A percentile compares a stretch with the other conserved stretches of the same genome.
These are phyloP conservation scores for Papilio machaon DNA, from an alignment of 1,140 invertebrate species.

Conservation along the genomic window DNA sequence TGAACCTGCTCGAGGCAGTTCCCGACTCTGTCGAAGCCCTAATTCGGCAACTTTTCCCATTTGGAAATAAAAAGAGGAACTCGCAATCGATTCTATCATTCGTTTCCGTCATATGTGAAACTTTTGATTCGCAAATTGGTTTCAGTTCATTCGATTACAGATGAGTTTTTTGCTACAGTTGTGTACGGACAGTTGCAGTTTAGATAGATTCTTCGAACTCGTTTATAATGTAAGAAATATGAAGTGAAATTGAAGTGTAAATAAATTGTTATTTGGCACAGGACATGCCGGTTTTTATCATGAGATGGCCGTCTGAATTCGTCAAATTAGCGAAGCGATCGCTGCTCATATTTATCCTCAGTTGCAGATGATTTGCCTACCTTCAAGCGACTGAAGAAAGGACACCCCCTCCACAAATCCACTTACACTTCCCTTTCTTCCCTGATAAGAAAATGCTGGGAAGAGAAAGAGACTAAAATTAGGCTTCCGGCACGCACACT, in stretches of 20 bases:
- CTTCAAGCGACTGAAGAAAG: too few relatives aligned
- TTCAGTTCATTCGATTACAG: constrained; percentile 13
- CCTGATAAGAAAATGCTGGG: too few relatives aligned
- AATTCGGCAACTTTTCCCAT: constrained; percentile 55
- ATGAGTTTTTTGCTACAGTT: background rate
- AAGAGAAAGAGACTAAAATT: too few relatives aligned
- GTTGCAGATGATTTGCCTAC: too few relatives aligned
- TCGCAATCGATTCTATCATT: constrained; percentile 44
- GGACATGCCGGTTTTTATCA: too few relatives aligned
- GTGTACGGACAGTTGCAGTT: background rate
- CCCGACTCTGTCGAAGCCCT: constrained; percentile 48
- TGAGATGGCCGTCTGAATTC: too few relatives aligned
- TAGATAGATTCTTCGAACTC: background rate
- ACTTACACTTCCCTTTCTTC: too few relatives aligned
- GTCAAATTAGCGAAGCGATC: too few relatives aligned
- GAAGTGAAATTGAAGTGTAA: background rate
- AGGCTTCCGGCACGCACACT: too few relatives aligned
- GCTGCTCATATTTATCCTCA: too few relatives aligned
- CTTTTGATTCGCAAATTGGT: constrained; percentile 31
- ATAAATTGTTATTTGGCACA: too few relatives aligned
- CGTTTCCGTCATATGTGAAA: constrained; percentile 43
- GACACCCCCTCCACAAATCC: too few relatives aligned
- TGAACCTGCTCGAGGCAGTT: constrained; percentile 68
- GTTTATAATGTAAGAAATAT: background rate
- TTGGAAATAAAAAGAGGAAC: constrained; percentile 37